Conservation (phyloP, 2,113 vertebrate species). For the Perognathus longimembris region DNA sequence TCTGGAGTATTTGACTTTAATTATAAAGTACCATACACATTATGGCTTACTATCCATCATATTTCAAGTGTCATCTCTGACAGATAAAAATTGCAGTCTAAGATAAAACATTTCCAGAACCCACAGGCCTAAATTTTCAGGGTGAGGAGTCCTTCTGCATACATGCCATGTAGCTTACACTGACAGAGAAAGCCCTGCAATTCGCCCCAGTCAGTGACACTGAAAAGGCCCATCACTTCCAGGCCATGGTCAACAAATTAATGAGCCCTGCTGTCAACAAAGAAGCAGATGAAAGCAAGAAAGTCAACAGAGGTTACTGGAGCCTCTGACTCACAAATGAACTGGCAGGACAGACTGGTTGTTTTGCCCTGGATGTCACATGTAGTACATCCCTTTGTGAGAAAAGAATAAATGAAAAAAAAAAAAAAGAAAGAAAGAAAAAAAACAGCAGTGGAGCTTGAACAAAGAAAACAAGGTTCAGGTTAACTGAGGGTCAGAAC, state of each 20-base stretch:
- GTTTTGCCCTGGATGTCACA: not conserved
- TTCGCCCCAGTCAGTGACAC: not conserved
- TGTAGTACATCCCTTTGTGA: not conserved
- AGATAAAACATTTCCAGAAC: constrained; percentile 8
- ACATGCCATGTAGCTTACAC: not conserved
- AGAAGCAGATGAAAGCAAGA: not conserved
- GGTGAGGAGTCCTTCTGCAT: not conserved
- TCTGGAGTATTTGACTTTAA: not conserved
- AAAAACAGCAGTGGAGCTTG: not conserved
- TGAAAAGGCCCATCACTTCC: not conserved
- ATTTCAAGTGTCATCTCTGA: not conserved
- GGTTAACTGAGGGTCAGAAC: not conserved
- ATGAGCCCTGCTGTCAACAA: not conserved
- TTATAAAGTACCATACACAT: not conserved
- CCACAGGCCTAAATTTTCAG: not conserved
- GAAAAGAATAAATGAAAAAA: not conserved
- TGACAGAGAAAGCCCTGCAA: not conserved
- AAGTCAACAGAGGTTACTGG: not conserved
- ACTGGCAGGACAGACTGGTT: not conserved
- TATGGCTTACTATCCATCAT: not conserved
- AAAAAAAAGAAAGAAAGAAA: not conserved
- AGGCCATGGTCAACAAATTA: not conserved
- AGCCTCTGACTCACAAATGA: not conserved
- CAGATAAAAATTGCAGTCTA: not conserved
- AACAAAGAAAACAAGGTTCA: not conserved